phyloP scores from a whole-genome alignment of 2,797 vertebrate species.

The Cyprinodon diabolis region DNA sequence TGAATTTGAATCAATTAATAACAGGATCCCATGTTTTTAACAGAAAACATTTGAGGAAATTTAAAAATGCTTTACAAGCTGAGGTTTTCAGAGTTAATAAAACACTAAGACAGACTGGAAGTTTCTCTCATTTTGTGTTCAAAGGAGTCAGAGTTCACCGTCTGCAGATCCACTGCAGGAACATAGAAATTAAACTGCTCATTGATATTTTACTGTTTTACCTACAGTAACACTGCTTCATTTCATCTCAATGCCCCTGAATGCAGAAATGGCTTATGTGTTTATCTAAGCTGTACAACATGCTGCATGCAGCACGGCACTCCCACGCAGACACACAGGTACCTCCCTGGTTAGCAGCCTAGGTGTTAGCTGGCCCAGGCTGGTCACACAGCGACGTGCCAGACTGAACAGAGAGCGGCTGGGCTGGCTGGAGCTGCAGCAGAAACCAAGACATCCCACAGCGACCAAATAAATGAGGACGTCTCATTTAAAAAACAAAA shows the following conservation, averaged over 20 bases:
- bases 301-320: slow-evolving; percentile 27
- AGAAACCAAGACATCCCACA: slow-evolving; percentile 59
- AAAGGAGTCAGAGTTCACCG: slow-evolving; percentile 56
- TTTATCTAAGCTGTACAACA: neutral
- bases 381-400: slow-evolving; percentile 39
- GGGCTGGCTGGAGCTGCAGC: slow-evolving; percentile 62
- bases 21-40: neutral
- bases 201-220: neutral
- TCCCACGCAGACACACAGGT: slow-evolving; percentile 43
- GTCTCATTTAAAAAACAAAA: neutral
- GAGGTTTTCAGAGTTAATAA: slow-evolving; percentile 57
- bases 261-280: neutral
- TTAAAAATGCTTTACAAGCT: slow-evolving; percentile 25
- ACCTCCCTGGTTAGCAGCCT: slow-evolving; percentile 70
- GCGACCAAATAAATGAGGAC: neutral
- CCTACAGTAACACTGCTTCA: no score
- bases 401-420: slow-evolving; percentile 47
- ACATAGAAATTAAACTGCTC: slow-evolving; percentile 5
- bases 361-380: slow-evolving; percentile 54
- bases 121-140: slow-evolving; percentile 42
- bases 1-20: slow-evolving; percentile 31
- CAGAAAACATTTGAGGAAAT: slow-evolving; percentile 1
- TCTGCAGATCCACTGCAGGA: slow-evolving; percentile 76
- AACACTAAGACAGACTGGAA: slow-evolving; percentile 28
- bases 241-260: neutral